These are phyloP conservation scores for Corythornis madagascariensis DNA, from an alignment of 2,113 vertebrate species.

Conservation along the genomic window DNA sequence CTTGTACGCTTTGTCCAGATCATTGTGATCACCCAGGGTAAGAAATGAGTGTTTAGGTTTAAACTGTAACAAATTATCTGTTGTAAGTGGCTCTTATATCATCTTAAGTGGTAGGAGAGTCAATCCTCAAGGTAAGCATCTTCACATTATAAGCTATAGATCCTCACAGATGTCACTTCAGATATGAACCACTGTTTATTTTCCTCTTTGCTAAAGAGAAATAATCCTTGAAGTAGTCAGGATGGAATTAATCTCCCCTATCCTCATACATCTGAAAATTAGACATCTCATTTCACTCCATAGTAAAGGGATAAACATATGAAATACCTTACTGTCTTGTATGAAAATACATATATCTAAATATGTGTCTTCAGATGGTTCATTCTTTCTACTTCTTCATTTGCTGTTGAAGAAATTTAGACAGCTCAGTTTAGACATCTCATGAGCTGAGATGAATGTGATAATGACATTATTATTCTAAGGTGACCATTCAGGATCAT, in stretches of 20 bases:
- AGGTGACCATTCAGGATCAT: background rate
- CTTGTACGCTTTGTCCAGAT: background rate
- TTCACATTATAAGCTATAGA: background rate
- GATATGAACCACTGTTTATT: background rate
- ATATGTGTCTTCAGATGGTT: background rate
- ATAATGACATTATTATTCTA: background rate
- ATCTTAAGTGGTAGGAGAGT: background rate
- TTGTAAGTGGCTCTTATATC: background rate
- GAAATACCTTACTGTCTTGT: background rate
- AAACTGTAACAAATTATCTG: background rate
- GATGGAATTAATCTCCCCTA: background rate
- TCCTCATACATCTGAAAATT: background rate
- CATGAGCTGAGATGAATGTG: background rate
- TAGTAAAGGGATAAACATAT: background rate
- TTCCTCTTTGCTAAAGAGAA: background rate
- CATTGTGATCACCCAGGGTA: background rate
- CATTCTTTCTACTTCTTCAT: background rate
- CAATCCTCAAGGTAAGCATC: background rate
- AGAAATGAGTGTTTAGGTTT: background rate
- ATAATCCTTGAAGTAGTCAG: background rate
- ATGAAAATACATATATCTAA: background rate
- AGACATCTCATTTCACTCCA: background rate
- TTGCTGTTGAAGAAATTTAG: background rate
- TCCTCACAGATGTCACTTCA: background rate
- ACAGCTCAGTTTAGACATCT: background rate